Evolutionary conservation across 1,140 invertebrate species (phyloP).

Genomic region (Drosophila tsacasi): DNA sequence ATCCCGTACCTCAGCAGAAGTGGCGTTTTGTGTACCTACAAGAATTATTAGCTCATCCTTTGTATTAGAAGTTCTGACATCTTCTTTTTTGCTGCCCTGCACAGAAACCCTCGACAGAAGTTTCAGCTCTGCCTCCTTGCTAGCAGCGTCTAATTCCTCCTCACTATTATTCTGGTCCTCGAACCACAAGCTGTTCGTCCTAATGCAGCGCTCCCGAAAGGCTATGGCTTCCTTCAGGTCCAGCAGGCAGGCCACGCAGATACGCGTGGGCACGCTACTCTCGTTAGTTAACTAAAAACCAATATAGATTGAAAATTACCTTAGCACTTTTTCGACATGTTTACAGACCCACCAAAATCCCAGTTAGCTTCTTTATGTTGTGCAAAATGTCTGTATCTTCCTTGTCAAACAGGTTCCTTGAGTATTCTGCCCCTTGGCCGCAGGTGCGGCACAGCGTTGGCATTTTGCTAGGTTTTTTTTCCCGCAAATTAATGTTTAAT

Average conservation of each 20-base stretch:
- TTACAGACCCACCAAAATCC: constrained; percentile 6
- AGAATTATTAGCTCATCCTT: not conserved
- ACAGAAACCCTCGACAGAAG: not conserved
- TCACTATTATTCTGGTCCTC: not conserved
- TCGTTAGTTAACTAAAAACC: constrained; percentile 13
- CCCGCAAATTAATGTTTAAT: no score
- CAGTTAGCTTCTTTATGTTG: constrained; percentile 23
- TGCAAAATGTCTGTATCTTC: constrained; percentile 8
- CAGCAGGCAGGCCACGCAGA: constrained; percentile 43
- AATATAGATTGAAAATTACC: not conserved
- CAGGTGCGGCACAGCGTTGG: constrained; percentile 21
- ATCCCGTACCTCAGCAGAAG: not conserved
- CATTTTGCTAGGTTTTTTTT: not conserved
- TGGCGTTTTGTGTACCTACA: not conserved
- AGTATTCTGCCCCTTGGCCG: constrained; percentile 9
- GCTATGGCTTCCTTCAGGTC: constrained; percentile 43
- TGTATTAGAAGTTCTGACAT: not conserved
- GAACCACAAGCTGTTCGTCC: constrained; percentile 13
- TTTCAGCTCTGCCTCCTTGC: not conserved
- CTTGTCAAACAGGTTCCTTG: constrained; percentile 13
- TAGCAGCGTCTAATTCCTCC: no score
- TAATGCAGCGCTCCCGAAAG: constrained; percentile 48
- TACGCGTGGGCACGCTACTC: constrained; percentile 15
- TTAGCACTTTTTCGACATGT: not conserved
- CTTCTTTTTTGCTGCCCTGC: not conserved